Conservation (phyloP, 1,140 invertebrate genomes). For the Anoplolepis gracilipes region DNA sequence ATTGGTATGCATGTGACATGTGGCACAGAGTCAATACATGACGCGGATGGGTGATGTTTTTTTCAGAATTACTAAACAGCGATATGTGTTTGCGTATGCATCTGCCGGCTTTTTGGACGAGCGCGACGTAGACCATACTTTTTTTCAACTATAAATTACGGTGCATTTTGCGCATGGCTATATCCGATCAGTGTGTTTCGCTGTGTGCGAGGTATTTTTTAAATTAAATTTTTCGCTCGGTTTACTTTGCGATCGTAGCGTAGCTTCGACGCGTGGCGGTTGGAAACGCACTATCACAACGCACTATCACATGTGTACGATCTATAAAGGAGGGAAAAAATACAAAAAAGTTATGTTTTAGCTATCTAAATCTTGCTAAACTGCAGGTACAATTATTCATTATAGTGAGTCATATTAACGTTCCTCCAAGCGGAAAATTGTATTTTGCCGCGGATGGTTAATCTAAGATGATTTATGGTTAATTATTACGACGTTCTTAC, state of each 20-base stretch:
- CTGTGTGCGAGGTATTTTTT: conserved; percentile 52
- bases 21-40: neutral
- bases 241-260: conserved; percentile 45
- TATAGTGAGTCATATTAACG: neutral
- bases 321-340: neutral
- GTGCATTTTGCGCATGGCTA: conserved; percentile 42
- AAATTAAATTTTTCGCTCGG: conserved; percentile 58
- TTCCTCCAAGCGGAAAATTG: neutral
- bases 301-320: conserved; percentile 33
- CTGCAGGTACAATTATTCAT: conserved; percentile 25
- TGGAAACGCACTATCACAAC: conserved; percentile 38
- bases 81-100: neutral
- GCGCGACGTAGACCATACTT: conserved; percentile 33
- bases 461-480: neutral
- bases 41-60: neutral
- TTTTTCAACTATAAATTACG: conserved; percentile 57
- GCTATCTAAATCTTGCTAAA: neutral
- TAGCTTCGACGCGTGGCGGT: conserved; percentile 27
- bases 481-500: neutral
- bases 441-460: neutral
- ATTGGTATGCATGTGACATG: neutral
- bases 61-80: conserved; percentile 54
- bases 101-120: conserved; percentile 44
- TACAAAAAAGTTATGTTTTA: neutral
- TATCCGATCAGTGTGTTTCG: conserved; percentile 1